Conservation (phyloP, 2,113 vertebrate species). For the human region DNA sequence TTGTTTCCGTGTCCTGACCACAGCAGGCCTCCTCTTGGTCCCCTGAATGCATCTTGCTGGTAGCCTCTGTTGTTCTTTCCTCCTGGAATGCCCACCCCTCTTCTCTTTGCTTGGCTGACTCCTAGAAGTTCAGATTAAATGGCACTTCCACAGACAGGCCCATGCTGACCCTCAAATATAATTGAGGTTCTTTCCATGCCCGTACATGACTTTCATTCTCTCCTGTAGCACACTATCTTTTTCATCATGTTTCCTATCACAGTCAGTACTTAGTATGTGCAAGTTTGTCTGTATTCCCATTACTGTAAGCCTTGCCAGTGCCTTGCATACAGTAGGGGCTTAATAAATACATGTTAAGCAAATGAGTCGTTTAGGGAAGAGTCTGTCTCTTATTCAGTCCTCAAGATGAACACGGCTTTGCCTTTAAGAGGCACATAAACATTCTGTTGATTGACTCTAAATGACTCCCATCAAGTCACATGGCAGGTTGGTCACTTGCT, state of each 20-base stretch:
- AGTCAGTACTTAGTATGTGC: neutral
- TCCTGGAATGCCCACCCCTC: fast-evolving
- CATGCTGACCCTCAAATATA: neutral
- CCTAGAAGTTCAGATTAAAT: neutral
- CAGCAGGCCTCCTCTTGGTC: neutral
- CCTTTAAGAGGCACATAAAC: neutral
- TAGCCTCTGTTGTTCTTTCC: neutral
- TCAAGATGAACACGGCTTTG: neutral
- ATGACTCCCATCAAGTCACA: neutral
- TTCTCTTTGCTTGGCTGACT: neutral
- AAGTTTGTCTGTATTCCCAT: neutral
- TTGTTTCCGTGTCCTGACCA: neutral
- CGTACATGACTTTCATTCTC: neutral
- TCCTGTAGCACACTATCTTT: neutral
- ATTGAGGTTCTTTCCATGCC: neutral
- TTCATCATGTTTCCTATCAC: no score
- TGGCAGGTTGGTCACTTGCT: neutral
- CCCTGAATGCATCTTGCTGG: neutral
- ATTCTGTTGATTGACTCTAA: neutral
- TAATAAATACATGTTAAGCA: neutral
- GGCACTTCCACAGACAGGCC: no score
- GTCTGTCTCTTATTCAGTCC: neutral
- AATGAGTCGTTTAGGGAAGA: neutral
- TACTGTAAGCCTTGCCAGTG: no score
- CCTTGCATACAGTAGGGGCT: neutral